phyloP scores from a whole-genome alignment of 1,140 invertebrate species.

The Ostrea edulis region DNA sequence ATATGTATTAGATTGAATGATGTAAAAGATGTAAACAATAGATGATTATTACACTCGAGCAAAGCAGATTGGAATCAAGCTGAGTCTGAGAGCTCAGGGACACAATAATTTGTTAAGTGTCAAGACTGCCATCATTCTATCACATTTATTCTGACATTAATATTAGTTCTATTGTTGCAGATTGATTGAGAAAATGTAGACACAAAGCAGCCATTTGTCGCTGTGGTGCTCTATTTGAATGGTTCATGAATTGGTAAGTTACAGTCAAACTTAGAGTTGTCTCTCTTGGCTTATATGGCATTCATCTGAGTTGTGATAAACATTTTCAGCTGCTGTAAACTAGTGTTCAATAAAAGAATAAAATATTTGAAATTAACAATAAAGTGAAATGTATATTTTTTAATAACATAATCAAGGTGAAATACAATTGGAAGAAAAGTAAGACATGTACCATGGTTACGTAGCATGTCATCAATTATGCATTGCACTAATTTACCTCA shows the following conservation, averaged over 20 bases:
- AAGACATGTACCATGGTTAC: too few species aligned
- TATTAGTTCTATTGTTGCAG: neutral
- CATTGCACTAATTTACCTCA: too few species aligned
- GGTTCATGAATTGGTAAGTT: slow-evolving; percentile 36
- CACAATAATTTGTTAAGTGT: neutral
- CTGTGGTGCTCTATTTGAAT: slow-evolving; percentile 22
- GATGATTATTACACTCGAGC: too few species aligned
- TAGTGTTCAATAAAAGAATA: too few species aligned
- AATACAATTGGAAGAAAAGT: too few species aligned
- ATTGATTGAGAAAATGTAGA: neutral
- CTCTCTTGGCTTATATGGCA: neutral
- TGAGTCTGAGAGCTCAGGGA: neutral
- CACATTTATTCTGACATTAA: neutral
- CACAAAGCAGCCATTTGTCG: neutral
- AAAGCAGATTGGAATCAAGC: neutral
- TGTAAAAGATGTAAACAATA: too few species aligned
- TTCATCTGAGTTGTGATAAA: neutral
- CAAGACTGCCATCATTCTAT: neutral
- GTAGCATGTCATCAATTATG: too few species aligned
- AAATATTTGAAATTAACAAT: too few species aligned
- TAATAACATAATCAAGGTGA: too few species aligned
- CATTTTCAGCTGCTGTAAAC: neutral
- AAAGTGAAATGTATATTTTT: too few species aligned
- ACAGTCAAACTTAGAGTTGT: neutral
- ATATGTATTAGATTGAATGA: too few species aligned